Conservation (phyloP, 2,888 invertebrate genomes). For the Drosophila paucipuncta region DNA sequence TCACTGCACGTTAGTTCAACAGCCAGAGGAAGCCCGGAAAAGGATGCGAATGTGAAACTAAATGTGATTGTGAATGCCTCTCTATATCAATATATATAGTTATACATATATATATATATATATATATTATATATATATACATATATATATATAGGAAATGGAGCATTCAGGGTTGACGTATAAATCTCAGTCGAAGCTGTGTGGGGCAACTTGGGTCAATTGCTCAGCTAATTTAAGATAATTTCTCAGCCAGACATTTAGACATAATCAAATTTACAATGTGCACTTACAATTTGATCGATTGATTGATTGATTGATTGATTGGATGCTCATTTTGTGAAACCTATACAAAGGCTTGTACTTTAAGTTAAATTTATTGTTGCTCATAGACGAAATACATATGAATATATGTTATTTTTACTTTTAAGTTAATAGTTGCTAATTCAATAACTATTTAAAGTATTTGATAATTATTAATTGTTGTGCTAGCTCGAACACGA, state of each 20-base stretch:
- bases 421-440: background rate
- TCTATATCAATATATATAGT: conserved; percentile 2
- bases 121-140: background rate
- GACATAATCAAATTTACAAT: conserved; percentile 6
- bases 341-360: background rate
- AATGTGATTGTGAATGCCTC: conserved; percentile 33
- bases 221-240: conserved; percentile 40
- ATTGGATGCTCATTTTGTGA: background rate
- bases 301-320: conserved; percentile 3
- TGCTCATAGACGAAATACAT: background rate
- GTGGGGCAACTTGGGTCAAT: conserved; percentile 16
- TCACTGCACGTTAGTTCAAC: conserved; percentile 70
- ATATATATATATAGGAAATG: conserved; percentile 17
- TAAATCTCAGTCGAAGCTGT: conserved; percentile 62
- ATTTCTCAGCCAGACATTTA: conserved; percentile 26
- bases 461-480: background rate
- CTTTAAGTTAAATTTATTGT: background rate
- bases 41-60: conserved; percentile 53
- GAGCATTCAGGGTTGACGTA: conserved; percentile 52
- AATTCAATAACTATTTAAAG: background rate
- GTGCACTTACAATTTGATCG: conserved; percentile 11
- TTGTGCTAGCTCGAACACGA: background rate
- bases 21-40: conserved; percentile 60
- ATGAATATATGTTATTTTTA: background rate
- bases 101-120: background rate